Evolutionary conservation across 1,140 invertebrate genomes (phyloP).

Genomic region (Cydia fagiglandana): DNA sequence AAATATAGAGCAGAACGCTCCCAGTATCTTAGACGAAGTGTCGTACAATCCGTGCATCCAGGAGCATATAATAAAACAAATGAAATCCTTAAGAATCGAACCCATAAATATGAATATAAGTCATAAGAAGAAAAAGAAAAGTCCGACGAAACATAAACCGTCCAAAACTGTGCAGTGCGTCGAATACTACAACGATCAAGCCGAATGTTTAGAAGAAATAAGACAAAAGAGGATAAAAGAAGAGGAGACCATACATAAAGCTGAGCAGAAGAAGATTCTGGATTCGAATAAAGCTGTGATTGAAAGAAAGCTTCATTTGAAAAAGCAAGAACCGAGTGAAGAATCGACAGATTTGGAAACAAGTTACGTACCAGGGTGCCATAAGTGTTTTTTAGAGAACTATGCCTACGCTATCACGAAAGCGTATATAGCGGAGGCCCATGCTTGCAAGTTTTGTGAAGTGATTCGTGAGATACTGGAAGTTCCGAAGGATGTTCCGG

Average conservation of each 20-base stretch:
- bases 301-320: constrained; percentile 65
- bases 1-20: constrained; percentile 57
- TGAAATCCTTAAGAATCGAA: constrained; percentile 72
- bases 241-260: constrained; percentile 59
- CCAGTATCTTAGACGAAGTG: constrained; percentile 51
- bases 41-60: constrained; percentile 66
- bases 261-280: constrained; percentile 50
- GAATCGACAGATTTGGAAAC: constrained; percentile 73
- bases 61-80: constrained; percentile 74
- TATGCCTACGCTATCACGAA: constrained; percentile 75
- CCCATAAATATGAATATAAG: constrained; percentile 66
- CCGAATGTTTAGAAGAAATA: constrained; percentile 76
- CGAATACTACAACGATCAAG: constrained; percentile 79
- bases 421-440: constrained; percentile 71
- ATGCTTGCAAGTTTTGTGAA: constrained; percentile 75
- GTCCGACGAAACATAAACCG: constrained; percentile 57
- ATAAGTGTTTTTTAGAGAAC: constrained; percentile 77
- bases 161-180: constrained; percentile 65
- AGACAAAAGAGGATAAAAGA: constrained; percentile 67
- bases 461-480: constrained; percentile 75
- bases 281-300: constrained; percentile 50
- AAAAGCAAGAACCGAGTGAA: constrained; percentile 68
- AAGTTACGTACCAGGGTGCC: constrained; percentile 68
- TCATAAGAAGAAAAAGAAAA: constrained; percentile 60
- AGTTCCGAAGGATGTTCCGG: constrained; percentile 56